Conservation (phyloP, 2,113 vertebrate species). For the Cebus imitator region DNA sequence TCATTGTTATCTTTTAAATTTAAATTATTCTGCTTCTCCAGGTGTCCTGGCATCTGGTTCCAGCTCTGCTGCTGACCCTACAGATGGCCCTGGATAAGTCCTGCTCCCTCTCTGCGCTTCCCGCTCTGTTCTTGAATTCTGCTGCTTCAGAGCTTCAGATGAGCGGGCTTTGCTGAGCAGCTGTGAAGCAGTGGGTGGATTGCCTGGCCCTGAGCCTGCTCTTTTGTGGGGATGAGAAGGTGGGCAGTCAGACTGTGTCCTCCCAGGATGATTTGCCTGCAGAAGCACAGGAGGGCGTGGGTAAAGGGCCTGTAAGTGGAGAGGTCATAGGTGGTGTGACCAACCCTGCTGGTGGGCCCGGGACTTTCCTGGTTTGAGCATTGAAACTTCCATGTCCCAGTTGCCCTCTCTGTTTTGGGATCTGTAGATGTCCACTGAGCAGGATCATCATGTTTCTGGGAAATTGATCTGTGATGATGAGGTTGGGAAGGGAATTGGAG, state of each 20-base stretch:
- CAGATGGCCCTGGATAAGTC: neutral
- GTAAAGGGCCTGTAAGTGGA: neutral
- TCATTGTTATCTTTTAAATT: neutral
- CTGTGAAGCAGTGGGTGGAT: neutral
- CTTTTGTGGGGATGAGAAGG: neutral
- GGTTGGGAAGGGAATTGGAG: neutral
- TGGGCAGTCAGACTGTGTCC: too few species aligned
- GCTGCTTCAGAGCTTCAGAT: rapidly evolving
- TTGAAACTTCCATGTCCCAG: neutral
- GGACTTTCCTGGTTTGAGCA: neutral
- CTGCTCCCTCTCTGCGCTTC: neutral
- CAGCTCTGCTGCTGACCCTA: neutral
- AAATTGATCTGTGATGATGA: neutral
- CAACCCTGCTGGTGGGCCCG: neutral
- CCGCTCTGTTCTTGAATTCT: neutral
- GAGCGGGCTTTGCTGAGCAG: neutral
- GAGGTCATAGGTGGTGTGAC: neutral
- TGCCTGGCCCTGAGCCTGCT: neutral
- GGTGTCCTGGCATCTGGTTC: neutral
- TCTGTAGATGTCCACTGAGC: neutral
- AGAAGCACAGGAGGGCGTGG: neutral
- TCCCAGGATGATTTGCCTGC: neutral
- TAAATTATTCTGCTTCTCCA: neutral
- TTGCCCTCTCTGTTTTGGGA: neutral
- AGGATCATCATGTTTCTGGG: neutral